These are phyloP conservation scores for Octodonta nipae DNA, from an alignment of 2,888 invertebrate species.

Conservation along the genomic window DNA sequence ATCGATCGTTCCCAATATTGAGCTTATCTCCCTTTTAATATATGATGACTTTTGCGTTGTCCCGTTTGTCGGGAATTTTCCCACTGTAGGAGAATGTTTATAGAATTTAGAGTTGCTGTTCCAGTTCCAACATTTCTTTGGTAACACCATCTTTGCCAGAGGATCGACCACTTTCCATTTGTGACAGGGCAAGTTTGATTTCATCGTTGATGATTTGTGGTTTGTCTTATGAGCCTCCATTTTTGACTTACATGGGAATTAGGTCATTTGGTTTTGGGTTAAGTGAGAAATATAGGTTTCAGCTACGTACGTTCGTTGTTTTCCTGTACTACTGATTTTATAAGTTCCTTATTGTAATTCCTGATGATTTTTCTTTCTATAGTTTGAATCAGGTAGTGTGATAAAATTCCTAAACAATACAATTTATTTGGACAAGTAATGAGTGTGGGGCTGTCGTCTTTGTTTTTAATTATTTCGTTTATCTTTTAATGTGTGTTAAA, in stretches of 20 bases:
- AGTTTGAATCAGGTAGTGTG: too few species aligned
- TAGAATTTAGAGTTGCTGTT: conserved; percentile 1
- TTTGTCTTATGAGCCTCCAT: background rate
- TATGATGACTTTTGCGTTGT: background rate
- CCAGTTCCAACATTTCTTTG: conserved; percentile 1
- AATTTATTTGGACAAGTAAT: too few species aligned
- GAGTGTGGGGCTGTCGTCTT: too few species aligned
- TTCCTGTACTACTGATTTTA: too few species aligned
- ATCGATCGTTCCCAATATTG: background rate
- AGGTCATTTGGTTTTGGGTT: conserved; percentile 1
- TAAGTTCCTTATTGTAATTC: too few species aligned
- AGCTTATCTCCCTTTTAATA: background rate
- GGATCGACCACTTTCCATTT: conserved; percentile 1
- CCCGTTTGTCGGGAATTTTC: background rate
- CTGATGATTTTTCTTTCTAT: too few species aligned
- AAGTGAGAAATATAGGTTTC: background rate
- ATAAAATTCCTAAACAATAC: too few species aligned
- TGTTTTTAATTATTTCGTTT: too few species aligned
- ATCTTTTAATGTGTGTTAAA: too few species aligned
- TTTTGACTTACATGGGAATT: background rate
- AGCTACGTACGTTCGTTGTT: background rate
- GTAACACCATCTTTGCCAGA: conserved; percentile 1
- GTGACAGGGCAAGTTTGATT: conserved; percentile 1
- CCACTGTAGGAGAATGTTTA: conserved; percentile 1
- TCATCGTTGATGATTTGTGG: background rate